phyloP scores from a whole-genome alignment of 2,888 invertebrate genomes.

The Agriopis leucophaearia region DNA sequence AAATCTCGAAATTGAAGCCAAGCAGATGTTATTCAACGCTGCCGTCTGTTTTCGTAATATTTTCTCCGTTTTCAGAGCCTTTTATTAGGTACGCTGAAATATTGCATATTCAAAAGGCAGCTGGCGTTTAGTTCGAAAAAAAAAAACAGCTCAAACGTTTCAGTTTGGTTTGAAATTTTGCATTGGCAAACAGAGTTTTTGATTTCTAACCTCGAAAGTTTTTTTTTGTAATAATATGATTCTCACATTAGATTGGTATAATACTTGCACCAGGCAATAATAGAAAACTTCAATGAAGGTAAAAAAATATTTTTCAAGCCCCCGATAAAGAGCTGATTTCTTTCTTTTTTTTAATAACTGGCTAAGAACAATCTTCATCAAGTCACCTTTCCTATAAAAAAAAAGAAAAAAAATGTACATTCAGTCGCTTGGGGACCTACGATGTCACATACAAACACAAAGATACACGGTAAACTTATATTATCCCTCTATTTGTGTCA shows the following conservation, averaged over 20 bases:
- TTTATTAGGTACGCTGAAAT: slow-evolving; percentile 51
- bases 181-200: background rate
- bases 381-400: no score
- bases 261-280: background rate
- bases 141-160: slow-evolving; percentile 14
- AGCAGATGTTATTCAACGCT: slow-evolving; percentile 24
- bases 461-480: no score
- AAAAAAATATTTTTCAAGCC: no score
- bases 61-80: slow-evolving; percentile 36
- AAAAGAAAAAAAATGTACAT: no score
- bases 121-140: slow-evolving; percentile 40
- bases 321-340: no score
- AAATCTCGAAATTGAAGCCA: slow-evolving; percentile 21
- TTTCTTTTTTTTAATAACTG: no score
- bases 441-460: no score
- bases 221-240: no score
- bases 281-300: no score
- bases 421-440: no score
- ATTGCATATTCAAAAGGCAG: slow-evolving; percentile 52
- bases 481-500: no score
- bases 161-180: slow-evolving; percentile 3
- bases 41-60: slow-evolving; percentile 18
- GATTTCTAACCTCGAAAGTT: background rate
- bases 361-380: no score
- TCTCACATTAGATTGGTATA: background rate